Evolutionary conservation across 2,113 vertebrate genomes (phyloP).

Genomic region (Coptodon rendalli): DNA sequence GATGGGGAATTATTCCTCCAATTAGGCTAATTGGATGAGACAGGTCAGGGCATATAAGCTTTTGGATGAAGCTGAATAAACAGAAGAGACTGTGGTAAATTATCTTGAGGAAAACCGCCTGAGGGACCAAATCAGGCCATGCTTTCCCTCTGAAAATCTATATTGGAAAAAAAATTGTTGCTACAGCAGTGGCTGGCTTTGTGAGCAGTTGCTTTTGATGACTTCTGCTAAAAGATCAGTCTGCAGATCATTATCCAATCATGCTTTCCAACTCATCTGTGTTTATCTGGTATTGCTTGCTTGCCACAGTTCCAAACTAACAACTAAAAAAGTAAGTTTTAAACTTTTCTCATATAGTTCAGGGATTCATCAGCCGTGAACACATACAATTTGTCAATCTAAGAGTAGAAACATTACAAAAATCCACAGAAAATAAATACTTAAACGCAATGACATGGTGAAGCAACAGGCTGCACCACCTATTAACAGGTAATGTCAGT

Average conservation of each 20-base stretch:
- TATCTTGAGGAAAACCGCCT: slow-evolving; percentile 3
- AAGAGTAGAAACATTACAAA: neutral
- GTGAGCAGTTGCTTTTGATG: slow-evolving; percentile 26
- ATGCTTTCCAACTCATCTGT: slow-evolving; percentile 8
- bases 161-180: neutral
- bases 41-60: slow-evolving; percentile 46
- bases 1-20: slow-evolving; percentile 61
- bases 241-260: slow-evolving; percentile 49
- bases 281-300: neutral
- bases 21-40: slow-evolving; percentile 66
- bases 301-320: slow-evolving; percentile 16
- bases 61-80: slow-evolving; percentile 36
- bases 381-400: neutral
- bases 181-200: neutral
- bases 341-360: slow-evolving; percentile 11
- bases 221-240: slow-evolving; percentile 15
- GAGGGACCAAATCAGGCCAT: slow-evolving; percentile 6
- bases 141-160: slow-evolving; percentile 14
- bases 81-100: slow-evolving; percentile 14
- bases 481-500: neutral
- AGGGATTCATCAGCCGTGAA: neutral
- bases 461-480: neutral
- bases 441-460: neutral
- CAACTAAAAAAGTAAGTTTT: slow-evolving; percentile 2
- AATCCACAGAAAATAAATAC: neutral